phyloP scores from a whole-genome alignment of 2,113 vertebrate genomes.

The Cichladusa arquata region DNA sequence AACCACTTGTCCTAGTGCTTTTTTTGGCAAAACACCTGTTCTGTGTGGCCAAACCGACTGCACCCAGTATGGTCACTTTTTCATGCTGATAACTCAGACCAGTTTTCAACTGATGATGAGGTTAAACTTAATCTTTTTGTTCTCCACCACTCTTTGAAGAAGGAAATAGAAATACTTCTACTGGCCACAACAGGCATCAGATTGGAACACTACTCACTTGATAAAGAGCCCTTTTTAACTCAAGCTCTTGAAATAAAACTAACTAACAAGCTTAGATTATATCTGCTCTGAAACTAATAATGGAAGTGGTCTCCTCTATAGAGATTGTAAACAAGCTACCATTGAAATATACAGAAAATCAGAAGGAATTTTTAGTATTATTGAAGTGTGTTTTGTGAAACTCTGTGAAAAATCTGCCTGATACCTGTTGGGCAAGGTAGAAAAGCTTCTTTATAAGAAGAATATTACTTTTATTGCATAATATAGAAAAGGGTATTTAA shows the following conservation, averaged over 20 bases:
- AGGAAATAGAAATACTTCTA: neutral
- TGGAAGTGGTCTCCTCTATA: neutral
- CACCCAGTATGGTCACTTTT: neutral
- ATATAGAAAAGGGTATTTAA: neutral
- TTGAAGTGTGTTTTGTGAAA: neutral
- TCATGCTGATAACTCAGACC: neutral
- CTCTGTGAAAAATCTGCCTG: neutral
- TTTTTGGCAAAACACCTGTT: constrained; percentile 46
- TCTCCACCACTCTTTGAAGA: neutral
- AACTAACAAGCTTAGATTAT: neutral
- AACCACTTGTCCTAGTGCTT: constrained; percentile 22
- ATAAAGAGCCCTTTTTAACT: neutral
- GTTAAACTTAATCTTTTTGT: neutral
- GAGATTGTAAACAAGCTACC: neutral
- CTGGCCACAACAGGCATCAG: neutral
- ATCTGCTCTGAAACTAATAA: neutral
- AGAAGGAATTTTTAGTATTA: neutral
- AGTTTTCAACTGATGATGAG: neutral
- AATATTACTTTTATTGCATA: neutral
- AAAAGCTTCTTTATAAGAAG: neutral
- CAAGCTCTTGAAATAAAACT: neutral
- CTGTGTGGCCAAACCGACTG: neutral
- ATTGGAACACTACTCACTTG: neutral
- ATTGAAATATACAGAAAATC: neutral
- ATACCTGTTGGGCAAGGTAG: neutral